These are phyloP conservation scores for Cataglyphis rosenhaueri DNA, from an alignment of 2,888 invertebrate genomes.

Conservation along the genomic window DNA sequence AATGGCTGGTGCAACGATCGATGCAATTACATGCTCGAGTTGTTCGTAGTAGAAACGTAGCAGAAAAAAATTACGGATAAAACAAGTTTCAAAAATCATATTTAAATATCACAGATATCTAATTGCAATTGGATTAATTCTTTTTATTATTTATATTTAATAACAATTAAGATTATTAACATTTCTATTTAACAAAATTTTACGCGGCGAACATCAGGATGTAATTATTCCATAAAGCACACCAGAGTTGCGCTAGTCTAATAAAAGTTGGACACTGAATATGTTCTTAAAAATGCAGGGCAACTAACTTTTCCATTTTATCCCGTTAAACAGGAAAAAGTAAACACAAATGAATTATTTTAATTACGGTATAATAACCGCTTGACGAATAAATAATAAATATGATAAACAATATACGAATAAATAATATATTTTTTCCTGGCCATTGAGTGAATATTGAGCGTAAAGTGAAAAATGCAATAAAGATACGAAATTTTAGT, in stretches of 20 bases:
- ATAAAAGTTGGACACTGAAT: background rate
- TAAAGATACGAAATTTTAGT: slow-evolving; percentile 20
- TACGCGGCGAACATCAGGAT: background rate
- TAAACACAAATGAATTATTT: slow-evolving; percentile 26
- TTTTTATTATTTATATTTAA: background rate
- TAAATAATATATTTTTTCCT: slow-evolving; percentile 10
- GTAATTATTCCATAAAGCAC: background rate
- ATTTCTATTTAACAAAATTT: slow-evolving; percentile 13
- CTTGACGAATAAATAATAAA: slow-evolving; percentile 14
- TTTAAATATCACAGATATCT: slow-evolving; percentile 1
- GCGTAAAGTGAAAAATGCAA: slow-evolving; percentile 10
- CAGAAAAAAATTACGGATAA: background rate
- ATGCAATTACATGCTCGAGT: slow-evolving; percentile 39
- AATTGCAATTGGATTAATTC: background rate
- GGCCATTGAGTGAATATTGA: background rate
- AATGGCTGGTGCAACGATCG: slow-evolving; percentile 21
- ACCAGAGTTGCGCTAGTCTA: background rate
- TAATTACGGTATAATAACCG: background rate
- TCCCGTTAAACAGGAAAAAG: background rate
- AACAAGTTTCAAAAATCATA: slow-evolving; percentile 14
- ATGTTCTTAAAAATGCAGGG: slow-evolving; percentile 27
- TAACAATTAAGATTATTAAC: background rate
- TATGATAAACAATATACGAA: slow-evolving; percentile 8
- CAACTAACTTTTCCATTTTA: slow-evolving; percentile 29
- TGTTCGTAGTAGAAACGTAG: slow-evolving; percentile 7